Percentiles rank a stretch among this genome's conserved stretches.
These are phyloP conservation scores for Vidua chalybeata DNA, from an alignment of 2,113 vertebrate genomes.

Conservation along the genomic window DNA sequence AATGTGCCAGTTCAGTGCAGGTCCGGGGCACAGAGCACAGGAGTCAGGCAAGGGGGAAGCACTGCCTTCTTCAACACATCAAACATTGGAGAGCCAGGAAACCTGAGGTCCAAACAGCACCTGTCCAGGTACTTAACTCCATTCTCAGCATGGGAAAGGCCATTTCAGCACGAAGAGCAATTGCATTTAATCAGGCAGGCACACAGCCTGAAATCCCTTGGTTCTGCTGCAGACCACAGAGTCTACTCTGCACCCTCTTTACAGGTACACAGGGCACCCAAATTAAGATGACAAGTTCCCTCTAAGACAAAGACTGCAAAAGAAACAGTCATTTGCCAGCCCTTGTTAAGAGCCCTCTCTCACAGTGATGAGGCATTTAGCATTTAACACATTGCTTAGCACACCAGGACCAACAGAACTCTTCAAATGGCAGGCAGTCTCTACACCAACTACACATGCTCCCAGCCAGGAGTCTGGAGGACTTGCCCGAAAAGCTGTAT, in stretches of 20 bases:
- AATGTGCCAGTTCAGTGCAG: not conserved
- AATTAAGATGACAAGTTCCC: not conserved
- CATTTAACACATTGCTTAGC: not conserved
- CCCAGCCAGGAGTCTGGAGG: not conserved
- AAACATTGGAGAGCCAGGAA: not conserved
- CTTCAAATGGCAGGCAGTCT: not conserved
- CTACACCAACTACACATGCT: not conserved
- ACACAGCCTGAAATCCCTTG: not conserved
- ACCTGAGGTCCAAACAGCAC: not conserved
- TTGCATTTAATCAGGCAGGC: not conserved
- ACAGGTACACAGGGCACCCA: not conserved
- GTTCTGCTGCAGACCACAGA: not conserved
- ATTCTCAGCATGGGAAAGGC: not conserved
- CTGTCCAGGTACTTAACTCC: not conserved
- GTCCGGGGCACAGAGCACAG: rapidly evolving
- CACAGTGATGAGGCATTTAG: not conserved
- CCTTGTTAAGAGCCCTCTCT: not conserved
- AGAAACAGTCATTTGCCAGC: not conserved
- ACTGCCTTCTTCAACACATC: not conserved
- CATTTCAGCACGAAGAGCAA: not conserved
- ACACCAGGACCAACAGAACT: not conserved
- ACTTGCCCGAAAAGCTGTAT: not conserved
- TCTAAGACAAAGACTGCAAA: not conserved
- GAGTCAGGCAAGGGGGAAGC: not conserved
- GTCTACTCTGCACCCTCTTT: not conserved